Percentiles rank a stretch among this genome's conserved stretches.
Evolutionary conservation across 2,888 invertebrate genomes (phyloP).

Genomic region (Lacanobia oleracea): DNA sequence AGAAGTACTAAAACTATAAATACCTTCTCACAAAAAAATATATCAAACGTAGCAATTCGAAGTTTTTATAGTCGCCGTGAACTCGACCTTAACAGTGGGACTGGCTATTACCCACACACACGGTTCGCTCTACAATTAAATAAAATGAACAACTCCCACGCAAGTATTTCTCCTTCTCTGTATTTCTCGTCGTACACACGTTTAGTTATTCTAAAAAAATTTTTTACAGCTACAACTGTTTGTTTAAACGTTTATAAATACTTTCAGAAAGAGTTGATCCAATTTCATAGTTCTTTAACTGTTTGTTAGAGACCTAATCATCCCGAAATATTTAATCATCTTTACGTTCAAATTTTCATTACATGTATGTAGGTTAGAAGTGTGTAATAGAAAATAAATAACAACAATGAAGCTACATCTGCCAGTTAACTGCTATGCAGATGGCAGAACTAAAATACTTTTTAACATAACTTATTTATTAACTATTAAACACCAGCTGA

Average conservation of each 20-base stretch:
- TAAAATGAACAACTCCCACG: slow-evolving; percentile 26
- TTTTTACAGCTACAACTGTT: not conserved
- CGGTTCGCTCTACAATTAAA: slow-evolving; percentile 46
- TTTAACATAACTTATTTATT: too few relatives aligned
- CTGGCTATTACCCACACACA: slow-evolving; percentile 36
- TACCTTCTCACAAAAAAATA: slow-evolving; percentile 34
- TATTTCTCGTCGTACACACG: slow-evolving; percentile 1
- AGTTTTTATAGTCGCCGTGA: slow-evolving; percentile 62
- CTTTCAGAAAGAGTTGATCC: not conserved
- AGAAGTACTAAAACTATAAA: slow-evolving; percentile 41
- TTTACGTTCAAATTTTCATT: not conserved
- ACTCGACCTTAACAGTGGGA: slow-evolving; percentile 55
- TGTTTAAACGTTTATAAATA: not conserved
- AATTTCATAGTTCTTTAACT: not conserved
- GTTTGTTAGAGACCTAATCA: not conserved
- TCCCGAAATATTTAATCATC: not conserved
- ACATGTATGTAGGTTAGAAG: not conserved
- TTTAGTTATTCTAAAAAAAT: not conserved
- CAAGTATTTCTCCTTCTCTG: not conserved
- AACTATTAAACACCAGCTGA: too few relatives aligned
- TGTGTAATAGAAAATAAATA: not conserved
- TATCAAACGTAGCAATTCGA: slow-evolving; percentile 49
- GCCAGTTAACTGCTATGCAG: not conserved
- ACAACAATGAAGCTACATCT: not conserved
- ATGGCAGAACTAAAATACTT: not conserved